These are phyloP conservation scores for Resseliella maxima DNA, from an alignment of 2,888 invertebrate species.

Conservation along the genomic window DNA sequence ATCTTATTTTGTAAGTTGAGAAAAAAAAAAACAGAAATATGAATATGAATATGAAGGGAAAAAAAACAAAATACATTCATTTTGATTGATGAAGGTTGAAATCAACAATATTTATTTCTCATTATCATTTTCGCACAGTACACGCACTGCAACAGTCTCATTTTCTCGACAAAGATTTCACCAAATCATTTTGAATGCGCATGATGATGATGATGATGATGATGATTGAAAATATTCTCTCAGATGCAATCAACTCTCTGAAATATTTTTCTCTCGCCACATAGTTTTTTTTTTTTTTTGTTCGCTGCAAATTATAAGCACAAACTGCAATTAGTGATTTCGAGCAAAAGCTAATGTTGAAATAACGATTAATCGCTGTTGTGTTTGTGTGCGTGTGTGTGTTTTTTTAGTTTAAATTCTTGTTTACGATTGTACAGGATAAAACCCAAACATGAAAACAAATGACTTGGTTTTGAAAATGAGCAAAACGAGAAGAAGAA, in stretches of 20 bases:
- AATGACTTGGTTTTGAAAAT: not conserved
- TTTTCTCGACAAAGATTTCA: not conserved
- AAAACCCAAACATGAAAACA: not conserved
- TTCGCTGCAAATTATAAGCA: not conserved
- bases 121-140: constrained; percentile 5
- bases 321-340: constrained; percentile 18
- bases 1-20: not conserved
- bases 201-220: constrained; percentile 22
- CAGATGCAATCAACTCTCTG: constrained; percentile 32
- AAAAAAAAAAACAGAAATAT: not conserved
- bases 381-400: not conserved
- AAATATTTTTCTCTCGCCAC: not conserved
- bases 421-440: not conserved
- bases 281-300: not conserved
- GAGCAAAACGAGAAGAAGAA: not conserved
- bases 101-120: constrained; percentile 2
- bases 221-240: constrained; percentile 29
- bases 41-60: not conserved
- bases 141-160: not conserved
- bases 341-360: constrained; percentile 19
- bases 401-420: not conserved
- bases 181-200: not conserved
- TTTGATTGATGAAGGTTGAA: constrained; percentile 44
- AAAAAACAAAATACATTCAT: not conserved
- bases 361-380: constrained; percentile 17